A percentile compares a stretch with the other conserved stretches of the same genome.
Conservation (phyloP, 1,140 invertebrate species). For the Oryctes rhinoceros region DNA sequence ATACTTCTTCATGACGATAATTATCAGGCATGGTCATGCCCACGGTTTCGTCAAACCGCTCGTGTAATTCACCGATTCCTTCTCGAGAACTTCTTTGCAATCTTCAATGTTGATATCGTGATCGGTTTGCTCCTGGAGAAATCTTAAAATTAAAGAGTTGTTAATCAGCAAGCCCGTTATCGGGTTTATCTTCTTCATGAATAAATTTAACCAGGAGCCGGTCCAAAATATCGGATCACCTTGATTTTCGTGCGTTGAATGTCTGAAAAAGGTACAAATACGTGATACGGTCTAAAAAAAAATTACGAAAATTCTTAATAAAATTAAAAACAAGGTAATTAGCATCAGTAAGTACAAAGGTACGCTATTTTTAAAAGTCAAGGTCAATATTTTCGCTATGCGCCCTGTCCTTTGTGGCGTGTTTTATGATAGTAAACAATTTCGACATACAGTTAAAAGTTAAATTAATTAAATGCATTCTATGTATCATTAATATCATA, state of each 20-base stretch:
- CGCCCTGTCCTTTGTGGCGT: no score
- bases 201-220: slow-evolving; percentile 63
- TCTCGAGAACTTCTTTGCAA: slow-evolving; percentile 48
- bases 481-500: no score
- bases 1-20: background rate
- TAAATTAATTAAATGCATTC: no score
- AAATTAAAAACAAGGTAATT: no score
- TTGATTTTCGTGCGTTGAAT: slow-evolving; percentile 63
- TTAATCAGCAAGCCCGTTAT: slow-evolving; percentile 60
- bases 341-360: no score
- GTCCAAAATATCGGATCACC: slow-evolving; percentile 60
- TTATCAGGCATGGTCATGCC: slow-evolving; percentile 43
- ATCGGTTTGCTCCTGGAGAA: slow-evolving; percentile 56
- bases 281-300: background rate
- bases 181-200: slow-evolving; percentile 62
- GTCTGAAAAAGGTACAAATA: slow-evolving; percentile 53
- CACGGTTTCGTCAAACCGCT: slow-evolving; percentile 57
- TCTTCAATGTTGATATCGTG: slow-evolving; percentile 47
- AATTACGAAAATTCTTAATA: no score
- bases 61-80: slow-evolving; percentile 49
- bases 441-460: no score
- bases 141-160: slow-evolving; percentile 60
- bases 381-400: no score
- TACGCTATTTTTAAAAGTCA: no score
- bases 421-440: no score